Evolutionary conservation across 2,113 vertebrate species (phyloP), one percentile per base, ranked within the genome.

Genomic region (Genyomyrus donnyi): DNA sequence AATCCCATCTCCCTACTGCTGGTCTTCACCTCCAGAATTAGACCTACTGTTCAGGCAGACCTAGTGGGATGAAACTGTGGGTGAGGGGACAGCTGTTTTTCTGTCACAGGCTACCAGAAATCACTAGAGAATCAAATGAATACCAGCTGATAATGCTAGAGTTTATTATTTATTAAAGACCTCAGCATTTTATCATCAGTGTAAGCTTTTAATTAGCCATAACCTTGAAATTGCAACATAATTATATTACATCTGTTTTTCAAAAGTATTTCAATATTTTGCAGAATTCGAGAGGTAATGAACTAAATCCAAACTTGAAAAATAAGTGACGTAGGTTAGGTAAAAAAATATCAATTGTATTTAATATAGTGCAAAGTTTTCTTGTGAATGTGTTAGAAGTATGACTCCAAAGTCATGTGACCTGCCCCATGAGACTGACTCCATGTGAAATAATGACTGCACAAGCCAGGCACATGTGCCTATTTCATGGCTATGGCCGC

Each of bases 11-110:
- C 42, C 42, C 45, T n/a, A 9, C 11, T 48, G 45, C 84, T 50
- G 46, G 45, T 85, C 46, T 49, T 85, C 21, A 48, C 46, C 84
- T n/a, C 45, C 45, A 48, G 24, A 80, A 83, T 56, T 9, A 42
- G 48, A 52, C 88, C 24, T 62, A 27, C 92, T 91, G 50, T 91
- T 56, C 39, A 31, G 66, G 66, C 66, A 74, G 66, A 13, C 66
- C 31, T 35, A 80, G 74, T 39, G 70, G 31, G 27, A 17, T 77
- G 70, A 39, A 77, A 77, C 70, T 35, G 66, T 35, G 4, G 35
- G 0, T n/a, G 24, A 62, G 7, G n/a, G 74, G 74, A 42, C 13
- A 19, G 13, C 74, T 80, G 74, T 80, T 15, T 80, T 17, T 80
- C 15, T 5, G 0, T 80, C 13, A 17, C 11, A 35, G 13, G 3